phyloP scores from a whole-genome alignment of 2,888 invertebrate genomes.

The Calliphora vomitoria region DNA sequence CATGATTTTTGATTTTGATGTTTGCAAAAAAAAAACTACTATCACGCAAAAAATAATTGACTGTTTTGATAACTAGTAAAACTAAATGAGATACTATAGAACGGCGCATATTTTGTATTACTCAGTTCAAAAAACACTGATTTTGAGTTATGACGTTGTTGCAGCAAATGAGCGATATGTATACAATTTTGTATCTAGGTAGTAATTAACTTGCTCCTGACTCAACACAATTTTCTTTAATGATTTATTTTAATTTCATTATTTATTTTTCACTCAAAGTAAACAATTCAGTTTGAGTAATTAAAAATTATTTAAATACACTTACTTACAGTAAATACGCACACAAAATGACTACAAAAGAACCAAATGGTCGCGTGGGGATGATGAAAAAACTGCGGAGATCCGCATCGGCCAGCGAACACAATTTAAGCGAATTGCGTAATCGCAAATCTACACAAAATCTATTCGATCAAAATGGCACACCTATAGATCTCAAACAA shows the following conservation, averaged over 20 bases:
- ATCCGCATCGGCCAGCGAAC: slow-evolving; percentile 81
- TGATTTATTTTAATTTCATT: neutral
- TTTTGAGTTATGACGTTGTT: too few species aligned
- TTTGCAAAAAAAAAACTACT: too few species aligned
- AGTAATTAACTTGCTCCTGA: too few species aligned
- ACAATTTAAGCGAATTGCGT: slow-evolving; percentile 79
- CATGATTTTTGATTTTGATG: too few species aligned
- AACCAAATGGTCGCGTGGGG: slow-evolving; percentile 74
- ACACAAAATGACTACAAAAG: slow-evolving; percentile 71
- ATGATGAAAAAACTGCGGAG: slow-evolving; percentile 79
- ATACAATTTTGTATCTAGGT: too few species aligned
- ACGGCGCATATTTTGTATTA: too few species aligned
- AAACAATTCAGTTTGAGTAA: neutral
- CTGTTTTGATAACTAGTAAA: too few species aligned
- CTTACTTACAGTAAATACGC: neutral
- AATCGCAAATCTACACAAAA: slow-evolving; percentile 81
- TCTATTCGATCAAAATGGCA: slow-evolving; percentile 80
- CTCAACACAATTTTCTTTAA: too few species aligned
- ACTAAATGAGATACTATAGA: too few species aligned
- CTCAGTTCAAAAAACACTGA: too few species aligned
- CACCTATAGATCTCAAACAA: slow-evolving; percentile 79
- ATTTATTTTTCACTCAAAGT: slow-evolving; percentile 1
- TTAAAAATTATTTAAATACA: neutral
- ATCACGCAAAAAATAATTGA: too few species aligned
- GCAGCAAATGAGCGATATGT: too few species aligned